These are phyloP conservation scores for Dinomys branickii DNA, from an alignment of 2,113 vertebrate genomes.

Conservation along the genomic window DNA sequence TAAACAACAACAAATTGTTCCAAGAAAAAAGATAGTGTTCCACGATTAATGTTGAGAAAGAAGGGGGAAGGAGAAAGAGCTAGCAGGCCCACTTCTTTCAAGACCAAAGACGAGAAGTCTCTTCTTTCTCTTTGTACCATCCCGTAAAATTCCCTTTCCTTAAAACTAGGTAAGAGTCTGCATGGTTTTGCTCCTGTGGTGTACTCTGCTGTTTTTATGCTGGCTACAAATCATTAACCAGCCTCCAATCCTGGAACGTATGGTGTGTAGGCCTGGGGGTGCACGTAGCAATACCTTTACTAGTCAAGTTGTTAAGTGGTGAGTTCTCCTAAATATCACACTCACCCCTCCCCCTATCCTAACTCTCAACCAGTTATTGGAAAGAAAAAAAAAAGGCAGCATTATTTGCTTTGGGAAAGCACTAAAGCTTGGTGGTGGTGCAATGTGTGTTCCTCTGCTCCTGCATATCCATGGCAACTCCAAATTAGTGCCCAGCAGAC, in stretches of 20 bases:
- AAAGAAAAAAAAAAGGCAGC: not conserved
- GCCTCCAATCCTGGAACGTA: not conserved
- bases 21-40: slow-evolving; percentile 57
- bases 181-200: not conserved
- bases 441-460: not conserved
- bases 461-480: not conserved
- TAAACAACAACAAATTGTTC: slow-evolving; percentile 46
- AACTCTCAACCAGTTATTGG: not conserved
- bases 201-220: not conserved
- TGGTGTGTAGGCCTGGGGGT: not conserved
- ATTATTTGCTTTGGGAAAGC: slow-evolving; percentile 54
- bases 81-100: not conserved
- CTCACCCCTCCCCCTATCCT: not conserved
- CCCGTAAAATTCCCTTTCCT: not conserved
- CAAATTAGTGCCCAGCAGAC: not conserved
- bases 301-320: slow-evolving; percentile 20
- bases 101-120: not conserved
- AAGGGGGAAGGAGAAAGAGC: not conserved
- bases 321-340: slow-evolving; percentile 54
- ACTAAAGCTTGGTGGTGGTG: not conserved
- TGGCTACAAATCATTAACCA: slow-evolving; percentile 17
- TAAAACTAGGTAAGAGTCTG: not conserved
- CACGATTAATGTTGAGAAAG: not conserved
- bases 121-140: not conserved
- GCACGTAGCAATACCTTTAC: not conserved